These are phyloP conservation scores for Drosophila varians DNA, from an alignment of 1,140 invertebrate genomes.

Conservation along the genomic window DNA sequence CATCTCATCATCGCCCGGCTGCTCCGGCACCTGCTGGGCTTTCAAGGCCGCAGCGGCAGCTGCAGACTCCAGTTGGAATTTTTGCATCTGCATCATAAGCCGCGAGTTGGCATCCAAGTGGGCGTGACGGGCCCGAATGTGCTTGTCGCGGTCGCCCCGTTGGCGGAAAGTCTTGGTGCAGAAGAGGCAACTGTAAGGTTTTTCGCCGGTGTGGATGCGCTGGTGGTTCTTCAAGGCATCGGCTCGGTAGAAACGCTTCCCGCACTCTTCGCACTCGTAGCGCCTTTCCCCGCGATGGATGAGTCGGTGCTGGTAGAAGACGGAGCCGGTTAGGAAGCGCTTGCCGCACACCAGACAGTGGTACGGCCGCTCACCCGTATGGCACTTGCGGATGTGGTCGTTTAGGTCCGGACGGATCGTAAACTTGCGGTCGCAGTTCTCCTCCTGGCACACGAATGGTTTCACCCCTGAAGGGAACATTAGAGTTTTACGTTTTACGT, in stretches of 20 bases:
- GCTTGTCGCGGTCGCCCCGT: conserved; percentile 86
- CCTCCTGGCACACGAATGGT: conserved; percentile 86
- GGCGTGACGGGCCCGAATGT: conserved; percentile 85
- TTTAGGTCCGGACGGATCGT: conserved; percentile 88
- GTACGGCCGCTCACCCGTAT: conserved; percentile 89
- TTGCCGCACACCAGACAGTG: conserved; percentile 89
- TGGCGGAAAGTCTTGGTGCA: conserved; percentile 88
- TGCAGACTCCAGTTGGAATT: conserved; percentile 69
- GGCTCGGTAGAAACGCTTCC: conserved; percentile 86
- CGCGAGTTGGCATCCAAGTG: conserved; percentile 76
- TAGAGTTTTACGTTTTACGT: background rate
- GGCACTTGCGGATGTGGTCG: conserved; percentile 87
- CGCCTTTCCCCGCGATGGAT: conserved; percentile 92
- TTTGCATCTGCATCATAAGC: conserved; percentile 80
- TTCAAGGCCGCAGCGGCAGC: conserved; percentile 65
- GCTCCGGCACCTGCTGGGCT: conserved; percentile 16
- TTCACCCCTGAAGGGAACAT: conserved; percentile 84
- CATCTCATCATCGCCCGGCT: background rate
- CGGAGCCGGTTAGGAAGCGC: conserved; percentile 89
- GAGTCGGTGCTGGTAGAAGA: conserved; percentile 89
- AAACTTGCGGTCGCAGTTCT: conserved; percentile 86
- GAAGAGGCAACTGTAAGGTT: conserved; percentile 87
- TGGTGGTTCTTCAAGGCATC: conserved; percentile 87
- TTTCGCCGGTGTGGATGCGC: conserved; percentile 89
- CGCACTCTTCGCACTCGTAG: conserved; percentile 89